Conservation (phyloP, 2,113 vertebrate genomes). For the Hyperopisus bebe region DNA sequence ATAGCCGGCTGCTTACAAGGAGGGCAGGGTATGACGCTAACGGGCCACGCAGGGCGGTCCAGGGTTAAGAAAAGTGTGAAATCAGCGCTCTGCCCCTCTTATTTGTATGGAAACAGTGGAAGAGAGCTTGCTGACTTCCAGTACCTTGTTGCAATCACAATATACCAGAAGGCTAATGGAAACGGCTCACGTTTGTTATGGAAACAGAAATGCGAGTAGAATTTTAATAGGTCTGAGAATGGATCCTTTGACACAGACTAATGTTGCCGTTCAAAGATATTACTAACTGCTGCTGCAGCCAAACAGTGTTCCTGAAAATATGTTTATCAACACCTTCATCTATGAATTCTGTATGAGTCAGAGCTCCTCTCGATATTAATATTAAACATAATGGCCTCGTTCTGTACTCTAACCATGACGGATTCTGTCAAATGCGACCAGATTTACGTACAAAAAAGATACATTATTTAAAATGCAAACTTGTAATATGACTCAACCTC, state of each 20-base stretch:
- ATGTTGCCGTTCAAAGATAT: neutral
- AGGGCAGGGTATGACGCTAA: neutral
- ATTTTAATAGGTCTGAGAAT: neutral
- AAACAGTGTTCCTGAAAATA: neutral
- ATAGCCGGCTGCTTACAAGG: too few species aligned
- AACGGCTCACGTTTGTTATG: neutral
- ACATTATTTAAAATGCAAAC: neutral
- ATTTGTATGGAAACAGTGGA: neutral
- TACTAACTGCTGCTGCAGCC: too few species aligned
- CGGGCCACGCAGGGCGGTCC: neutral
- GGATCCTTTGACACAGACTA: neutral
- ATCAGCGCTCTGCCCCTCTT: neutral
- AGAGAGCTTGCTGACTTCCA: neutral
- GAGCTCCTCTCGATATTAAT: neutral
- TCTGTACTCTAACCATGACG: neutral
- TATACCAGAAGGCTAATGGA: neutral
- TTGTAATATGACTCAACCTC: neutral
- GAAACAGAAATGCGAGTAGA: neutral
- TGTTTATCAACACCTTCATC: neutral
- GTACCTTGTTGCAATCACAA: neutral
- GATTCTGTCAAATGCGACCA: neutral
- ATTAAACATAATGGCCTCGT: neutral
- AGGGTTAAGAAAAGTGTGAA: neutral
- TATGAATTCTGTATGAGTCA: neutral
- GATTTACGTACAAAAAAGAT: neutral